Conservation (phyloP, 2,888 invertebrate genomes). For the Pseudeuparius sepicola region DNA sequence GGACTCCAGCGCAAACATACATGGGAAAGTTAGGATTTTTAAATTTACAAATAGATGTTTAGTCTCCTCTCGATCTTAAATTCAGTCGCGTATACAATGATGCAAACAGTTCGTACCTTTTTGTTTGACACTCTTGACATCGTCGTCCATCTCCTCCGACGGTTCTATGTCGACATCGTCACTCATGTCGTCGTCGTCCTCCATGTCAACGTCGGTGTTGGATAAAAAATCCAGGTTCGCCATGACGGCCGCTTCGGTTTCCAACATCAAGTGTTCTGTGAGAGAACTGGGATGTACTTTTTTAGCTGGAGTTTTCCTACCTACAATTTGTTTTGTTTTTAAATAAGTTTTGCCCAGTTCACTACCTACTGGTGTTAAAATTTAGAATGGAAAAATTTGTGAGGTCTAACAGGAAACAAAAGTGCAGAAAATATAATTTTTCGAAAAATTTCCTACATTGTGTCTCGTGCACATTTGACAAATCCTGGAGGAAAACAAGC, state of each 20-base stretch:
- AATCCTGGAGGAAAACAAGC: too few species aligned
- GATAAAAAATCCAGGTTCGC: constrained; percentile 93
- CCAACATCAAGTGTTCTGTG: constrained; percentile 70
- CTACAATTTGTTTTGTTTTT: constrained; percentile 33
- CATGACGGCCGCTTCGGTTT: constrained; percentile 86
- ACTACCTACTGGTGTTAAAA: too few species aligned
- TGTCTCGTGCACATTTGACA: too few species aligned
- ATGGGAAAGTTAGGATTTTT: too few species aligned
- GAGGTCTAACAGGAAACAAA: neutral
- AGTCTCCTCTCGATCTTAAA: too few species aligned
- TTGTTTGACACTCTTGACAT: constrained; percentile 45
- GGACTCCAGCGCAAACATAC: too few species aligned
- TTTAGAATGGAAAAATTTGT: neutral
- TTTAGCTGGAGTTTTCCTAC: constrained; percentile 51
- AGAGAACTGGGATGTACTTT: constrained; percentile 52
- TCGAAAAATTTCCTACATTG: too few species aligned
- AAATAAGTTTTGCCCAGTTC: neutral
- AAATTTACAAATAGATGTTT: too few species aligned
- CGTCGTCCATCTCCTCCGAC: constrained; percentile 45
- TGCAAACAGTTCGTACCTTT: constrained; percentile 32
- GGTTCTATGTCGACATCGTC: constrained; percentile 62
- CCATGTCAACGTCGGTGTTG: constrained; percentile 76
- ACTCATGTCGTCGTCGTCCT: constrained; percentile 75
- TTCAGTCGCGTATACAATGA: too few species aligned
- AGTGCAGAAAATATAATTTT: too few species aligned